These are phyloP conservation scores for Agriopis leucophaearia DNA, from an alignment of 2,888 invertebrate species.

Conservation along the genomic window DNA sequence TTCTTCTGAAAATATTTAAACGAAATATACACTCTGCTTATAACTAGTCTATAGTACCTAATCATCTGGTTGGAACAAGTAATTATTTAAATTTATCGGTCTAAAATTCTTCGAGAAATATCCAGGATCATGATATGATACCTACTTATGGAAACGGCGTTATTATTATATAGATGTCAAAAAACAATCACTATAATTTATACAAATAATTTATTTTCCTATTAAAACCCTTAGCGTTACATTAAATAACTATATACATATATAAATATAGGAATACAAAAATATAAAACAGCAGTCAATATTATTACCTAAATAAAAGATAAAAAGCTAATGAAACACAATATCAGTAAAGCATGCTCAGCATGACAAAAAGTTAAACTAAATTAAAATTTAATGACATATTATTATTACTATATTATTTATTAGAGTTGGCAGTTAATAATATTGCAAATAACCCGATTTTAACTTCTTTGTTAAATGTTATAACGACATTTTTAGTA, in stretches of 20 bases:
- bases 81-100: background rate
- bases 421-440: constrained; percentile 18
- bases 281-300: constrained; percentile 19
- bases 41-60: no score
- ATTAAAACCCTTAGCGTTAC: constrained; percentile 46
- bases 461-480: background rate
- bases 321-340: constrained; percentile 5
- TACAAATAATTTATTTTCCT: constrained; percentile 59
- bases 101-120: no score
- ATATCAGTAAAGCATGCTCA: constrained; percentile 15
- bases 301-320: constrained; percentile 3
- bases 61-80: constrained; percentile 4
- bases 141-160: background rate
- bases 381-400: constrained; percentile 4
- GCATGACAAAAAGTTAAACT: constrained; percentile 9
- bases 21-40: no score
- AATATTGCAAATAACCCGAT: constrained; percentile 22
- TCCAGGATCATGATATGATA: no score
- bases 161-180: background rate
- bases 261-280: constrained; percentile 27
- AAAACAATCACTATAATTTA: constrained; percentile 34
- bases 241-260: constrained; percentile 40
- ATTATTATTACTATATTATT: background rate
- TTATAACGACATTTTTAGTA: no score
- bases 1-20: no score